Base-by-base conservation (phyloP, 2,888 invertebrate species). In the Polydesmus complanatus region DNA sequence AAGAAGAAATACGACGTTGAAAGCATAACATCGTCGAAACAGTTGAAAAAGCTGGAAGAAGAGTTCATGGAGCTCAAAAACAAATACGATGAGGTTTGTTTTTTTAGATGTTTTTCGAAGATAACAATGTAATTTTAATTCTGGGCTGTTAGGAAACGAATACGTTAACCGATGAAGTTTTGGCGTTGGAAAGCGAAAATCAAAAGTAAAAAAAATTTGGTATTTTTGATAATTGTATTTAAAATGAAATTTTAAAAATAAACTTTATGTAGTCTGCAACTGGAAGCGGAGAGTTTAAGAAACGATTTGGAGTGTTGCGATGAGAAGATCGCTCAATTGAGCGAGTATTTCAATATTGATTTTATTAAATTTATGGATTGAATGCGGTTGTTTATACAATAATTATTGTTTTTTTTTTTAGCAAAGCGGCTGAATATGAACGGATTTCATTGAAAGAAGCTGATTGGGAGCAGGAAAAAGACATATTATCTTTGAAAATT, bases 121-220 rank as follows among this genome's bases (percentile, higher is more conserved):
- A 22, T 2, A 55, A 55, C n/a, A n/a, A n/a, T n/a, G n/a, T n/a
- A n/a, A n/a, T n/a, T n/a, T n/a, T n/a, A n/a, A n/a, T n/a, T n/a
- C n/a, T n/a, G n/a, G n/a, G n/a, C n/a, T n/a, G n/a, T n/a, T n/a
- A n/a, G n/a, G n/a, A n/a, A n/a, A n/a, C n/a, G n/a, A n/a, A n/a
- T n/a, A n/a, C n/a, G n/a, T n/a, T n/a, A n/a, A n/a, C n/a, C 22
- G 55, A 55, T 22, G 18, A 25, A 27, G 27, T 27, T 2, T 55
- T 14, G 26, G 27, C 19, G 18, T 55, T 55, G 27, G 55, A 55
- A 55, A 55, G 55, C 27, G 55, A 55, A n/a, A 14, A 27, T 18
- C 27, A 55, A 26, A 55, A 27, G 55, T 55, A 27, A 27, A 3
- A n/a, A 23, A 8, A 5, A n/a, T 11, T n/a, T 11, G 2, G 8